phyloP scores from a whole-genome alignment of 2,113 vertebrate genomes.

The Benitochromis conjunctus region DNA sequence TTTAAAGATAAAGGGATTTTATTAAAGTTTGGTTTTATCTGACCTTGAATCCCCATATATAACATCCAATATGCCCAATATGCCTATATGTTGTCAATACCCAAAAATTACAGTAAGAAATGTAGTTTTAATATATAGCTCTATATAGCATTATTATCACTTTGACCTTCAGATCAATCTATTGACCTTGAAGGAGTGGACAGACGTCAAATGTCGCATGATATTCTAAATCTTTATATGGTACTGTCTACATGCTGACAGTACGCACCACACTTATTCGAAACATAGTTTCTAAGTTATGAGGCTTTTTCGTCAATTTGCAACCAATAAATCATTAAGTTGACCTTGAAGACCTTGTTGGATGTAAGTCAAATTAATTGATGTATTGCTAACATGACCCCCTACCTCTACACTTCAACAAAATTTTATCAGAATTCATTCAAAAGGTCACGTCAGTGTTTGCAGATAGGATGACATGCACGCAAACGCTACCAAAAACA shows the following conservation, averaged over 20 bases:
- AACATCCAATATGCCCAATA: not conserved
- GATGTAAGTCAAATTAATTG: not conserved
- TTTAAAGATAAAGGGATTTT: not conserved
- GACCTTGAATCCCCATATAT: not conserved
- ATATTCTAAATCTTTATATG: not conserved
- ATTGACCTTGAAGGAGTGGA: not conserved
- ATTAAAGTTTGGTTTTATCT: not conserved
- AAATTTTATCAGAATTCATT: not conserved
- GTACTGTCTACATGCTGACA: not conserved
- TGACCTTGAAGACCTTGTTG: not conserved
- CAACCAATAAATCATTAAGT: not conserved
- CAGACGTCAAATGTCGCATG: not conserved
- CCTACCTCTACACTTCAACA: not conserved
- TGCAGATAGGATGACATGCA: not conserved
- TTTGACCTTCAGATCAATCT: not conserved
- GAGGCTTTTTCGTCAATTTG: not conserved
- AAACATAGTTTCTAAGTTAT: not conserved
- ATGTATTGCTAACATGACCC: not conserved
- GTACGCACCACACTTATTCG: not conserved
- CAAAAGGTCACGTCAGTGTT: not conserved
- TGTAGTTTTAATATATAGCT: fast-evolving
- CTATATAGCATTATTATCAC: not conserved
- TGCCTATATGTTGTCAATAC: not conserved
- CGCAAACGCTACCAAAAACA: not conserved
- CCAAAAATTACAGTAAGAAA: not conserved